phyloP scores from a whole-genome alignment of 2,797 vertebrate genomes.

The Anguilla marmorata region DNA sequence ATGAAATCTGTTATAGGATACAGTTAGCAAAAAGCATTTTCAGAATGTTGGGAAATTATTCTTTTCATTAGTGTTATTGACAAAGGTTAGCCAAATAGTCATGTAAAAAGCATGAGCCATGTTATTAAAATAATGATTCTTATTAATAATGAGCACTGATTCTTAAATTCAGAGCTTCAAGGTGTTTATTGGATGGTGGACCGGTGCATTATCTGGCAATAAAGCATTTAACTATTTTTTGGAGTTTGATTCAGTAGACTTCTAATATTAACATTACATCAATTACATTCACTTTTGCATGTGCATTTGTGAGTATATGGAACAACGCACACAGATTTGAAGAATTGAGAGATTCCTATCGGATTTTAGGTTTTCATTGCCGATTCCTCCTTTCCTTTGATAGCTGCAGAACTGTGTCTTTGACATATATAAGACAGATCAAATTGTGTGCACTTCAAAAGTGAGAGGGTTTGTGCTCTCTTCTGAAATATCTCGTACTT shows the following conservation, averaged over 20 bases:
- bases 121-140: no score
- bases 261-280: no score
- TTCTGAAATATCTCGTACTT: constrained; percentile 34
- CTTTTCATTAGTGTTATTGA: no score
- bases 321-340: not conserved
- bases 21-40: not conserved
- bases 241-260: not conserved
- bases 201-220: not conserved
- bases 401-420: not conserved
- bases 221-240: not conserved
- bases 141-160: no score
- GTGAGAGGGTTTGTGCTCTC: constrained; percentile 1
- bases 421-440: not conserved
- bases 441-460: constrained; percentile 5
- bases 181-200: no score
- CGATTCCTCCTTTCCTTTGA: not conserved
- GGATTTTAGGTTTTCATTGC: not conserved
- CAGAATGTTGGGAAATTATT: not conserved
- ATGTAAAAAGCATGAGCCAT: no score
- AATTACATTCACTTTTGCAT: not conserved
- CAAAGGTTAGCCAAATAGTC: no score
- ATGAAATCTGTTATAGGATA: not conserved
- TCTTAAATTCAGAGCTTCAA: no score
- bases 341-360: not conserved
- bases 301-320: not conserved